phyloP scores from a whole-genome alignment of 2,113 vertebrate genomes.

The Cheilinus undulatus region DNA sequence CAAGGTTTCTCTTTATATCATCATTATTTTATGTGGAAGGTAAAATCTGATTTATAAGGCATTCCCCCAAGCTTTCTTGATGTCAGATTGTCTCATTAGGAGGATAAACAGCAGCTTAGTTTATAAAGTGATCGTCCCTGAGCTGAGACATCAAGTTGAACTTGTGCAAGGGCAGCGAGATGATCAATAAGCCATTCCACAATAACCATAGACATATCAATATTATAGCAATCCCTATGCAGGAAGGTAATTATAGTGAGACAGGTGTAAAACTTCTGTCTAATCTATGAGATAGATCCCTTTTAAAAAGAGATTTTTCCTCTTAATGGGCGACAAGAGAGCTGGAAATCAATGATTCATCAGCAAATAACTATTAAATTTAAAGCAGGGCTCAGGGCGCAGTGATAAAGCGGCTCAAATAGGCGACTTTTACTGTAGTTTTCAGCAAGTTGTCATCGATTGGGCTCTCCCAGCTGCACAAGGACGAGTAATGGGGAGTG shows the following conservation, averaged over 20 bases:
- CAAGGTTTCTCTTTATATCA: conserved; percentile 3
- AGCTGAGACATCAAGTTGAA: conserved; percentile 23
- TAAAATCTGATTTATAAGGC: conserved; percentile 18
- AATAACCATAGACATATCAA: conserved; percentile 65
- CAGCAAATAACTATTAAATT: conserved; percentile 65
- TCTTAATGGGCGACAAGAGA: conserved; percentile 59
- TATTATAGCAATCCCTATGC: conserved; percentile 54
- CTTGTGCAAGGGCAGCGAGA: conserved; percentile 23
- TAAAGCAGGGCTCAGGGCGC: conserved; percentile 27
- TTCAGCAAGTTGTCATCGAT: conserved; percentile 62
- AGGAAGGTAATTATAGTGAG: conserved; percentile 50
- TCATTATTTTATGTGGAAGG: not conserved
- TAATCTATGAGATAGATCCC: conserved; percentile 52
- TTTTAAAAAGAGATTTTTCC: conserved; percentile 59
- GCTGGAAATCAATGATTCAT: conserved; percentile 67
- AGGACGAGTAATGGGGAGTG: conserved; percentile 45
- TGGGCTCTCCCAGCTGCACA: conserved; percentile 7
- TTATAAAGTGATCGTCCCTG: conserved; percentile 20
- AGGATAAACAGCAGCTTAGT: conserved; percentile 39
- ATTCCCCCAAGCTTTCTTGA: not conserved
- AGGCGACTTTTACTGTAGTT: conserved; percentile 49
- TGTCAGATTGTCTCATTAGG: conserved; percentile 18
- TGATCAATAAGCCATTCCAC: conserved; percentile 66
- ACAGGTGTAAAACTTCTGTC: conserved; percentile 42
- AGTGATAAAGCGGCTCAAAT: conserved; percentile 49